These are phyloP conservation scores for Agrotis ipsilon DNA, from an alignment of 2,888 invertebrate genomes.

Conservation along the genomic window DNA sequence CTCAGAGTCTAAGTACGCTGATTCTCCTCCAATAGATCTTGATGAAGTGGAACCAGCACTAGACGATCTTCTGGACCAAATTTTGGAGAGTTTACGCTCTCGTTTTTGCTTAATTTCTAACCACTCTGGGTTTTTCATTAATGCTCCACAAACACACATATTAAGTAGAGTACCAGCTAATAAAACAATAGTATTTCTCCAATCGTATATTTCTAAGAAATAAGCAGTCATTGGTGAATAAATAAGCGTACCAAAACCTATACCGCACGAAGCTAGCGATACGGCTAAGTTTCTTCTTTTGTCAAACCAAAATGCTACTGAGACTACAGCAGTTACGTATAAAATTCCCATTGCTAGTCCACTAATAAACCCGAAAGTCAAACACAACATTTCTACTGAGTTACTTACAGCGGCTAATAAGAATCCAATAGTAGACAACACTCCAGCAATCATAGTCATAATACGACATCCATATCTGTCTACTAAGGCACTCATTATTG, in stretches of 20 bases:
- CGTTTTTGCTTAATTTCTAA: slow-evolving; percentile 92
- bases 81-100: slow-evolving; percentile 82
- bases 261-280: slow-evolving; percentile 96
- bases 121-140: slow-evolving; percentile 97
- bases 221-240: slow-evolving; percentile 96
- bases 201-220: slow-evolving; percentile 94
- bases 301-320: slow-evolving; percentile 98
- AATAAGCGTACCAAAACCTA: slow-evolving; percentile 97
- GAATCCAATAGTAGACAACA: slow-evolving; percentile 94
- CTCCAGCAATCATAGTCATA: slow-evolving; percentile 94
- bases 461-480: slow-evolving; percentile 95
- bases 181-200: slow-evolving; percentile 95
- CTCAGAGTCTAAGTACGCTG: slow-evolving; percentile 91
- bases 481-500: slow-evolving; percentile 95
- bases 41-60: slow-evolving; percentile 89
- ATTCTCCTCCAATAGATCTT: slow-evolving; percentile 86
- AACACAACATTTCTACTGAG: slow-evolving; percentile 94
- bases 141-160: slow-evolving; percentile 96
- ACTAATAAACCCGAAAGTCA: slow-evolving; percentile 96
- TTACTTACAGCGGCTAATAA: slow-evolving; percentile 93
- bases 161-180: slow-evolving; percentile 96
- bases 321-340: slow-evolving; percentile 97
- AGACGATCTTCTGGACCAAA: slow-evolving; percentile 84
- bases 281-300: slow-evolving; percentile 96
- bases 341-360: slow-evolving; percentile 96